Percentiles rank a stretch among this genome's conserved stretches.
Evolutionary conservation across 1,140 invertebrate species (phyloP).

Genomic region (Rhyacophila brunnea): DNA sequence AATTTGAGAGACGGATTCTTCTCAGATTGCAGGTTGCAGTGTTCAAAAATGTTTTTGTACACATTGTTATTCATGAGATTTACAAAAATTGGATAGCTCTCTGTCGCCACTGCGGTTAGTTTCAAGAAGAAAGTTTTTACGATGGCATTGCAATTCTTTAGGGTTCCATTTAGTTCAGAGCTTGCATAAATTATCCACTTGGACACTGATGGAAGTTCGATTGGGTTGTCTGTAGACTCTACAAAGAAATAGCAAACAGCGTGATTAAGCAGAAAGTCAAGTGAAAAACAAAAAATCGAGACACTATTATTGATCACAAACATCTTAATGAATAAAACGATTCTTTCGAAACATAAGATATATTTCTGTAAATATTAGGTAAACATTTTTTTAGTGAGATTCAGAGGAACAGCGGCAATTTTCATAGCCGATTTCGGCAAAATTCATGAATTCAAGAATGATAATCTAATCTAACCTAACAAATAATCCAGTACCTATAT

Average conservation of each 20-base stretch:
- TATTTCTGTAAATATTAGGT: too few species aligned
- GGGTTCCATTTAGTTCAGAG: conserved; percentile 6
- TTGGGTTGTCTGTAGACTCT: conserved; percentile 1
- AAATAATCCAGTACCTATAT: too few species aligned
- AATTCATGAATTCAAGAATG: too few species aligned
- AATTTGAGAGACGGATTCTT: conserved; percentile 58
- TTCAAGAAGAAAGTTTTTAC: conserved; percentile 43
- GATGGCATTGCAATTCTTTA: conserved; percentile 16
- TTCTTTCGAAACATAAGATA: too few species aligned
- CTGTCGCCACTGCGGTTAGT: conserved; percentile 39
- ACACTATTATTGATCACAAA: neutral
- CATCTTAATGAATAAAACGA: too few species aligned
- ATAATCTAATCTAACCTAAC: too few species aligned
- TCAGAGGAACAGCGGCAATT: too few species aligned
- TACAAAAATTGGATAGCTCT: conserved; percentile 40
- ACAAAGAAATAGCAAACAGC: neutral
- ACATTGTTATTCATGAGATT: conserved; percentile 46
- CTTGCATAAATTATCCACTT: conserved; percentile 20
- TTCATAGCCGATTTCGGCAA: too few species aligned
- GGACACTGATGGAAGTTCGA: conserved; percentile 11
- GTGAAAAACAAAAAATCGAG: neutral
- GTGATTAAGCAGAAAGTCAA: too few species aligned
- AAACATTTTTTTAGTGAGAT: too few species aligned
- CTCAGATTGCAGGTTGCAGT: conserved; percentile 40
- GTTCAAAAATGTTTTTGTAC: conserved; percentile 42